Percentiles rank a stretch among this genome's conserved stretches.
Evolutionary conservation across 2,113 vertebrate genomes (phyloP).

Genomic region (Sprattus sprattus): DNA sequence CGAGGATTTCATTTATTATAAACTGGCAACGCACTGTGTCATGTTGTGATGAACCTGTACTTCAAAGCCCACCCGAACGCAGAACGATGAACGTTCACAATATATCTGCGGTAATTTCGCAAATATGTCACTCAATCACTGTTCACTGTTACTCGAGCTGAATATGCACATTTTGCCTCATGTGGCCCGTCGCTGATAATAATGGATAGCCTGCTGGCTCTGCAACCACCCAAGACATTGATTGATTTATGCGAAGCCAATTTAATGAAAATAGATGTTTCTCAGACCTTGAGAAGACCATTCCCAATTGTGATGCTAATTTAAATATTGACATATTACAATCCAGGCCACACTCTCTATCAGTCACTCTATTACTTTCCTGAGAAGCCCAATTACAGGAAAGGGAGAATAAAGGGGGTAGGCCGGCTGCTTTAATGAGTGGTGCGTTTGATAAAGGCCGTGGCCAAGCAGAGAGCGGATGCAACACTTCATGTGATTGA

Average conservation of each 20-base stretch:
- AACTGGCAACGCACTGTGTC: background rate
- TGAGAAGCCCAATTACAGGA: background rate
- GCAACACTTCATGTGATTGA: slow-evolving; percentile 25
- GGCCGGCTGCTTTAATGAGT: background rate
- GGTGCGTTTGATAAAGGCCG: background rate
- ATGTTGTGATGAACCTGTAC: background rate
- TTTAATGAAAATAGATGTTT: slow-evolving; percentile 13
- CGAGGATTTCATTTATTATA: background rate
- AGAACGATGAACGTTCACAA: background rate
- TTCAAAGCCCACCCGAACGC: background rate
- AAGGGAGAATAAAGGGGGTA: background rate
- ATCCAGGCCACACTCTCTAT: background rate
- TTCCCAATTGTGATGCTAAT: background rate
- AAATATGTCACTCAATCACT: slow-evolving; percentile 3
- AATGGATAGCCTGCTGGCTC: background rate
- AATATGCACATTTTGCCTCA: background rate
- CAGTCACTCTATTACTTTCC: background rate
- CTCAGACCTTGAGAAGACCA: slow-evolving; percentile 13
- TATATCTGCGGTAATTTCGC: background rate
- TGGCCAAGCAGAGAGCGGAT: background rate
- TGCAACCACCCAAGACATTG: background rate
- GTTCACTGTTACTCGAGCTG: background rate
- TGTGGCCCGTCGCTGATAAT: background rate
- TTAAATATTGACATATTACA: slow-evolving; percentile 8
- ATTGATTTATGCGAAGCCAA: slow-evolving; percentile 3